Evolutionary conservation across 2,888 invertebrate species (phyloP), one percentile per base, ranked within the genome.

Genomic region (Polyploca ridens): DNA sequence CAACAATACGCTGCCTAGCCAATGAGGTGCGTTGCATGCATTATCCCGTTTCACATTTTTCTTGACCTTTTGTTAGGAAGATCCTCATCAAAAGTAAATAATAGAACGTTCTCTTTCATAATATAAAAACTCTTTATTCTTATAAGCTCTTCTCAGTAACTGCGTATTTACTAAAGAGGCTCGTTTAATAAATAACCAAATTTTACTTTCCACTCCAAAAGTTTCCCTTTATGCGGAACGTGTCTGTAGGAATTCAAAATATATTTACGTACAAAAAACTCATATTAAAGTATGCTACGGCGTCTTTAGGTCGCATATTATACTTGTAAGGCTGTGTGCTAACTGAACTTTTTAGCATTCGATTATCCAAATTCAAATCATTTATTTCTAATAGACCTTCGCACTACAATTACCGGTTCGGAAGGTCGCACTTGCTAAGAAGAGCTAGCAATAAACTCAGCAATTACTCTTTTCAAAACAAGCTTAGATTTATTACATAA

Each of bases 191-290:
- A 41, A 61, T 41, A 41, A 61, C 54, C 19, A 54, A 54, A n/a
- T 54, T 19, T 19, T 7, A 19, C 61, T 72, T 77, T 75, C 74
- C 78, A 66, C 76, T 69, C 63, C 63, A 33, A 62, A 73, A 77
- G 72, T 76, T 76, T 73, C 65, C 73, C 69, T 77, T 76, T 76
- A 54, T 64, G 62, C 54, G 54, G 70, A 70, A 75, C 73, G 70
- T 71, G 74, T 75, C 71, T 69, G 71, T 67, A 69, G 63, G 66
- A 70, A 74, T 67, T 72, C 76, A 74, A 77, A 77, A 77, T 74
- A 76, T 75, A 71, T 76, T 76, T 76, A 67, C 73, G 78, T 70
- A 74, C 68, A 77, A 77, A 76, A 76, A 77, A 73, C 73, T 77
- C 75, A 73, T 77, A 77, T 76, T 71, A 69, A 73, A 71, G 71